These are phyloP conservation scores for Premnoplex brunnescens DNA, from an alignment of 2,797 vertebrate genomes.

Conservation along the genomic window DNA sequence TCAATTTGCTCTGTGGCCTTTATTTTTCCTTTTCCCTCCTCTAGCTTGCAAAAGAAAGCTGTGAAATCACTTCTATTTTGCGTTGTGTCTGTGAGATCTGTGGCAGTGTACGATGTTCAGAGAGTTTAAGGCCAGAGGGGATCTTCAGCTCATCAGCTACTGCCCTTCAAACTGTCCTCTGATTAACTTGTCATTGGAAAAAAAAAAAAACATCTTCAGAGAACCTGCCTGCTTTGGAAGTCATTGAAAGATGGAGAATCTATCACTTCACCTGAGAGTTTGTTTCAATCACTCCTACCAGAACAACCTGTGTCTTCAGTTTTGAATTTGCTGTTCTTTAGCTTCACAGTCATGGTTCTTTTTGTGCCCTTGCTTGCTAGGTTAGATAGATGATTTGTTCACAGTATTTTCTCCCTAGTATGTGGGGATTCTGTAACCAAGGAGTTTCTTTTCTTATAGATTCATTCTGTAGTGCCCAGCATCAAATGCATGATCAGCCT, in stretches of 20 bases:
- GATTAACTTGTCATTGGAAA: background rate
- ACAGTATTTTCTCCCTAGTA: background rate
- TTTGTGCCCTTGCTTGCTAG: background rate
- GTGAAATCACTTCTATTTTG: background rate
- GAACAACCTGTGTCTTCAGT: background rate
- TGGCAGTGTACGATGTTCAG: background rate
- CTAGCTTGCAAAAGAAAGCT: background rate
- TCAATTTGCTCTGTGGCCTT: fast-evolving
- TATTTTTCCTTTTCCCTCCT: background rate
- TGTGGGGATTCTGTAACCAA: background rate
- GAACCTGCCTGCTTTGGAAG: background rate
- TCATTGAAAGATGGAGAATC: background rate
- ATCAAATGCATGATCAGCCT: background rate
- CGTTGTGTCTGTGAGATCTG: background rate
- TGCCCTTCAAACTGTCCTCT: background rate
- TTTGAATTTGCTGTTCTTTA: background rate
- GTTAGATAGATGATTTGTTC: background rate
- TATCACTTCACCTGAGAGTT: background rate
- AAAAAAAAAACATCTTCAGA: background rate
- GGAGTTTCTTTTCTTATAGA: background rate
- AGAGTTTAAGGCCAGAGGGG: background rate
- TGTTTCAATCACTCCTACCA: background rate
- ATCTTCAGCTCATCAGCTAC: background rate
- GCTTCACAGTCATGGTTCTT: background rate
- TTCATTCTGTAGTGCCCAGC: background rate